Evolutionary conservation across 2,888 invertebrate genomes (phyloP).

Genomic region (Ptychoptera contaminata): DNA sequence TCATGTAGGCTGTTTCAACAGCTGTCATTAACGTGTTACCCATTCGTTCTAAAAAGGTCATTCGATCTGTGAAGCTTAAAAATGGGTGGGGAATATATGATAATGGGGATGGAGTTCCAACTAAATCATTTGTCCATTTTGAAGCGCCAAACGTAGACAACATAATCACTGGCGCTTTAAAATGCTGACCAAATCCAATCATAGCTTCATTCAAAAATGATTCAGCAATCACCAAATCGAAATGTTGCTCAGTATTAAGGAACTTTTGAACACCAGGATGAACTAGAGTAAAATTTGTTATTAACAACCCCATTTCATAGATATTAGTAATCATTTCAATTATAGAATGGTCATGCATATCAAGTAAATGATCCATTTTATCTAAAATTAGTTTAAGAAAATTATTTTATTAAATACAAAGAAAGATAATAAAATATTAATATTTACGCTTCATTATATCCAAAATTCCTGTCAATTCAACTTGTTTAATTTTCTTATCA

Average conservation of each 20-base stretch:
- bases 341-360: neutral
- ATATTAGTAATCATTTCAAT: neutral
- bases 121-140: conserved; percentile 10
- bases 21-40: conserved; percentile 20
- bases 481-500: too few species aligned
- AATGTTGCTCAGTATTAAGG: conserved; percentile 13
- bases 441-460: too few species aligned
- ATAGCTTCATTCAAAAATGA: conserved; percentile 17
- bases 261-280: conserved; percentile 7
- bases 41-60: conserved; percentile 24
- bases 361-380: neutral
- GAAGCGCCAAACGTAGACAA: conserved; percentile 15
- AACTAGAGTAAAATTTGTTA: conserved; percentile 2
- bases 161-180: conserved; percentile 16
- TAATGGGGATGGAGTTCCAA: conserved; percentile 22
- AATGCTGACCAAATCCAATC: conserved; percentile 16
- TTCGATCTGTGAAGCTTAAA: conserved; percentile 21
- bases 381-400: neutral
- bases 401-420: too few species aligned
- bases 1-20: conserved; percentile 16
- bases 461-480: too few species aligned
- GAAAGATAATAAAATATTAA: too few species aligned
- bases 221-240: conserved; percentile 17
- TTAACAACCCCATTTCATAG: neutral
- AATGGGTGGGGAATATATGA: conserved; percentile 23